phyloP scores from a whole-genome alignment of 1,140 invertebrate genomes.

The Portunus trituberculatus region DNA sequence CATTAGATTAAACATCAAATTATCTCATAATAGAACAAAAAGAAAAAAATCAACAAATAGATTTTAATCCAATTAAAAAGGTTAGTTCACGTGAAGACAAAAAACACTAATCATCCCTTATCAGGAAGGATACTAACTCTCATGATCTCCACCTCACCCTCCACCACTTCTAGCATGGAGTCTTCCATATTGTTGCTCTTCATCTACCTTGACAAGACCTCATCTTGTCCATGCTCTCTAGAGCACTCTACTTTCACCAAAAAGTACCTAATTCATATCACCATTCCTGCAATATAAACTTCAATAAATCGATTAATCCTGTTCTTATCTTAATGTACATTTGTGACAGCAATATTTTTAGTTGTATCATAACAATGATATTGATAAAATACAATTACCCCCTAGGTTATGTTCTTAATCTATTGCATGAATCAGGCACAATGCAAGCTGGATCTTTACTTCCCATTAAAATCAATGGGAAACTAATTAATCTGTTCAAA shows the following conservation, averaged over 20 bases:
- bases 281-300: too few relatives aligned
- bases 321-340: too few relatives aligned
- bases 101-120: not conserved
- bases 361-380: too few relatives aligned
- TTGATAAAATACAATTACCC: too few relatives aligned
- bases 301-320: too few relatives aligned
- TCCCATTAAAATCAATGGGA: too few relatives aligned
- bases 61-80: not conserved
- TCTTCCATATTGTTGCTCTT: conserved; percentile 33
- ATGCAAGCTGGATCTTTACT: too few relatives aligned
- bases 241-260: not conserved
- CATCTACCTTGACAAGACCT: not conserved
- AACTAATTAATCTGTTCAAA: too few relatives aligned
- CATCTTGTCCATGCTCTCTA: not conserved
- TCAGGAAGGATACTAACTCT: not conserved
- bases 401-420: too few relatives aligned
- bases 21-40: not conserved
- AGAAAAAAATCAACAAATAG: not conserved
- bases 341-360: too few relatives aligned
- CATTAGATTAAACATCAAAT: not conserved
- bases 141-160: conserved; percentile 53
- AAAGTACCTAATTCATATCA: not conserved
- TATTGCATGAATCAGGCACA: too few relatives aligned
- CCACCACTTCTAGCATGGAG: conserved; percentile 35
- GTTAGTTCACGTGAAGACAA: not conserved